Evolutionary conservation across 2,797 vertebrate species (phyloP).

Genomic region (Agapornis canus): DNA sequence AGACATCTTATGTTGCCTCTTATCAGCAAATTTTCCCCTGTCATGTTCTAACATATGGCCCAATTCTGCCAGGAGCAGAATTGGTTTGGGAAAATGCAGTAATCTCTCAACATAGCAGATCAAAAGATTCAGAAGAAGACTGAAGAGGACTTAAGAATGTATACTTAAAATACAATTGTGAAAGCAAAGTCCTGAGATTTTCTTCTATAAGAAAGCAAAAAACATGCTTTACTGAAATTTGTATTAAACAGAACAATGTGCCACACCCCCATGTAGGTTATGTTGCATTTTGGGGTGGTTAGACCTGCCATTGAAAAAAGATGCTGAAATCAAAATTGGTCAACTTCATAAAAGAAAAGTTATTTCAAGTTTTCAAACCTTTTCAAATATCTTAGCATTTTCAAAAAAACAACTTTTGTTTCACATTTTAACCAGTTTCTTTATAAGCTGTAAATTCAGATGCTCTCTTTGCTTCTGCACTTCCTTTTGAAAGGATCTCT

Average conservation of each 20-base stretch:
- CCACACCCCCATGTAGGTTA: not conserved
- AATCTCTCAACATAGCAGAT: not conserved
- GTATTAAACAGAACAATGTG: not conserved
- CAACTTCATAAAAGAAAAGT: not conserved
- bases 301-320: not conserved
- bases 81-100: not conserved
- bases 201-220: not conserved
- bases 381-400: not conserved
- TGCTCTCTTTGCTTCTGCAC: not conserved
- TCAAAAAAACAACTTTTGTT: not conserved
- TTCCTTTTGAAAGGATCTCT: not conserved
- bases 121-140: not conserved
- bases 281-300: not conserved
- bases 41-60: not conserved
- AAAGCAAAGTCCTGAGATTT: not conserved
- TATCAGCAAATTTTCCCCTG: not conserved
- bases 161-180: not conserved
- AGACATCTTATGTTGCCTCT: not conserved
- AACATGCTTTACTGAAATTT: not conserved
- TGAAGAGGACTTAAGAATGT: not conserved
- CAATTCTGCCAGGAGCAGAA: not conserved
- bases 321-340: not conserved
- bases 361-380: not conserved
- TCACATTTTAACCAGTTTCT: not conserved
- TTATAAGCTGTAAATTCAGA: not conserved